These are phyloP conservation scores for Cyclophora albipunctata DNA, from an alignment of 2,888 invertebrate genomes.

Conservation along the genomic window DNA sequence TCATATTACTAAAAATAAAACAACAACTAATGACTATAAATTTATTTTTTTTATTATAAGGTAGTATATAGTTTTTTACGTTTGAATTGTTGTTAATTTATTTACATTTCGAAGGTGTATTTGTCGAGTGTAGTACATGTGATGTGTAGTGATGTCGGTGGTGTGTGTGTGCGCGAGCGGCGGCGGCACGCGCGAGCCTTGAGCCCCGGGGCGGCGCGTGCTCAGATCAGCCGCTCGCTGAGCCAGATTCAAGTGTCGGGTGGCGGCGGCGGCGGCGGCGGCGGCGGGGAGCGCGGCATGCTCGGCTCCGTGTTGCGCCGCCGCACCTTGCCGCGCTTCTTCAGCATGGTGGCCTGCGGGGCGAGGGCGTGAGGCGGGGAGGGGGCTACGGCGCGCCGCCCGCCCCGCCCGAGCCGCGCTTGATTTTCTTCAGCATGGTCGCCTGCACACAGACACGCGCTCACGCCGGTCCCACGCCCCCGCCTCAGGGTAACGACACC, in stretches of 20 bases:
- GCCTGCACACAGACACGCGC: conserved; percentile 81
- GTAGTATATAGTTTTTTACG: conserved; percentile 26
- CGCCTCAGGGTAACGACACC: conserved; percentile 20
- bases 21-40: conserved; percentile 56
- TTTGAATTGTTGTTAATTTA: conserved; percentile 41
- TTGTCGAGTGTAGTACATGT: conserved; percentile 9
- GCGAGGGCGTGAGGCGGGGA: conserved; percentile 40
- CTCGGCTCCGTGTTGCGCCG: conserved; percentile 93
- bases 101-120: conserved; percentile 37
- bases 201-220: conserved; percentile 64
- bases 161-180: conserved; percentile 8
- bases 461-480: conserved; percentile 25
- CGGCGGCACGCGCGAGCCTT: conserved; percentile 41
- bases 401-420: conserved; percentile 87
- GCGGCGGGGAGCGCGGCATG: conserved; percentile 72
- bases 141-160: conserved; percentile 1
- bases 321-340: conserved; percentile 98
- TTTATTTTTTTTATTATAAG: conserved; percentile 45
- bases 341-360: conserved; percentile 98
- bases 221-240: conserved; percentile 82
- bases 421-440: conserved; percentile 99
- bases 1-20: conserved; percentile 57
- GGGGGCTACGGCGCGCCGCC: conserved; percentile 22
- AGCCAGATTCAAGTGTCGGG: conserved; percentile 82
- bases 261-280: conserved; percentile 47